Conservation (phyloP, 2,888 invertebrate genomes). For the Prenolepis imparis region DNA sequence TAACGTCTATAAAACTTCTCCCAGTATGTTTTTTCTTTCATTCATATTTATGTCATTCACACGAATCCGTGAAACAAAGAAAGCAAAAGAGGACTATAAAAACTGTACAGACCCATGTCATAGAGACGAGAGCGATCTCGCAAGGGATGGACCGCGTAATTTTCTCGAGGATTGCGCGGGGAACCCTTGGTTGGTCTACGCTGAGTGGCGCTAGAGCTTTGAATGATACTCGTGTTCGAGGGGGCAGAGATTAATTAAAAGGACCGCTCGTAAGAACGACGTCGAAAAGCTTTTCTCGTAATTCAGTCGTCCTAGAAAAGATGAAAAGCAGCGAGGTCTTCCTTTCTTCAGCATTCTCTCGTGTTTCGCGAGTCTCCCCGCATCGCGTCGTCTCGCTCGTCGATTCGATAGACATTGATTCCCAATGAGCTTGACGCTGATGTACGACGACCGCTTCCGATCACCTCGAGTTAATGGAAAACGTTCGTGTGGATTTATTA, state of each 20-base stretch:
- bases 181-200: conserved; percentile 44
- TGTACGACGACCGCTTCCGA: conserved; percentile 66
- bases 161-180: conserved; percentile 41
- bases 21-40: not conserved
- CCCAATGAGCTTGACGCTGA: conserved; percentile 74
- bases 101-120: not conserved
- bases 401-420: conserved; percentile 72
- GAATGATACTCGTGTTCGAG: conserved; percentile 66
- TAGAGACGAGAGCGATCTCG: conserved; percentile 14
- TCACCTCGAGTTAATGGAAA: conserved; percentile 73
- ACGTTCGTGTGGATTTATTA: conserved; percentile 68
- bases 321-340: conserved; percentile 5
- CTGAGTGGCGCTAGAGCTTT: conserved; percentile 55
- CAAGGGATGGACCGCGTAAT: conserved; percentile 43
- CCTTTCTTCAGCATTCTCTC: conserved; percentile 21
- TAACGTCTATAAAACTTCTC: not conserved
- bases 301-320: conserved; percentile 55
- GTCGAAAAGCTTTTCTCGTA: conserved; percentile 73
- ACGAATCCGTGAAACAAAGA: not conserved
- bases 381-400: conserved; percentile 19
- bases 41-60: not conserved
- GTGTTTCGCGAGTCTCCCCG: conserved; percentile 29
- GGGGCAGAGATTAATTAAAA: conserved; percentile 77
- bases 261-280: conserved; percentile 60
- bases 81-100: not conserved